A percentile compares a stretch with the other conserved stretches of the same genome.
Conservation (phyloP, 2,888 invertebrate species). For the Lasioglossum morio region DNA sequence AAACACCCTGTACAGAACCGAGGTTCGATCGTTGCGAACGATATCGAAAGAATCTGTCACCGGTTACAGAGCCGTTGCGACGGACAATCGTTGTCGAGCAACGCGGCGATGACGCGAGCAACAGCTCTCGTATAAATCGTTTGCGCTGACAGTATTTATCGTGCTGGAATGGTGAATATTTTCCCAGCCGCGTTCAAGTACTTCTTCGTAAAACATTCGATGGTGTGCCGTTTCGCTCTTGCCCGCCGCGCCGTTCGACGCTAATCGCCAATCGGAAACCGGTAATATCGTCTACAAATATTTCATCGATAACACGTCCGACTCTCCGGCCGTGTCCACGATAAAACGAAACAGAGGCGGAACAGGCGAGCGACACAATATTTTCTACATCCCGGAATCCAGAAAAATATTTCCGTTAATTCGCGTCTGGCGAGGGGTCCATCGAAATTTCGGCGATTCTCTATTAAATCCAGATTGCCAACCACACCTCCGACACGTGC, state of each 20-base stretch:
- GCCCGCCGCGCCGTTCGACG: neutral
- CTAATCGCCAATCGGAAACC: constrained; percentile 45
- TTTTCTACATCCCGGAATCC: neutral
- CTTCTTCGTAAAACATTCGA: constrained; percentile 51
- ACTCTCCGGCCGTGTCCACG: neutral
- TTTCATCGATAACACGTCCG: constrained; percentile 14
- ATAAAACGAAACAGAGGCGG: neutral
- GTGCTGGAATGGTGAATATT: constrained; percentile 52
- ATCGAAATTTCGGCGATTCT: neutral
- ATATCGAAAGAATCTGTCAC: constrained; percentile 22
- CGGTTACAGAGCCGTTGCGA: constrained; percentile 20
- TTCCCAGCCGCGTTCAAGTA: constrained; percentile 58
- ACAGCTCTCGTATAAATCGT: constrained; percentile 60
- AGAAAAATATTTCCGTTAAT: neutral
- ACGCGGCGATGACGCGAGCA: constrained; percentile 30
- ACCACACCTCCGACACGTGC: neutral
- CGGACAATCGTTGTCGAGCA: constrained; percentile 6
- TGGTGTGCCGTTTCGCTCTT: constrained; percentile 41
- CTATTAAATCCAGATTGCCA: neutral
- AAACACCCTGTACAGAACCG: too few relatives aligned
- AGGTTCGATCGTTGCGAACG: neutral
- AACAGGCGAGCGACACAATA: neutral
- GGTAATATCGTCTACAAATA: constrained; percentile 47
- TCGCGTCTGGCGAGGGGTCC: neutral
- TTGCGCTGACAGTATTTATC: constrained; percentile 65